Percentiles rank a stretch among this genome's conserved stretches.
Conservation (phyloP, 1,140 invertebrate species). For the Trialeurodes vaporariorum region DNA sequence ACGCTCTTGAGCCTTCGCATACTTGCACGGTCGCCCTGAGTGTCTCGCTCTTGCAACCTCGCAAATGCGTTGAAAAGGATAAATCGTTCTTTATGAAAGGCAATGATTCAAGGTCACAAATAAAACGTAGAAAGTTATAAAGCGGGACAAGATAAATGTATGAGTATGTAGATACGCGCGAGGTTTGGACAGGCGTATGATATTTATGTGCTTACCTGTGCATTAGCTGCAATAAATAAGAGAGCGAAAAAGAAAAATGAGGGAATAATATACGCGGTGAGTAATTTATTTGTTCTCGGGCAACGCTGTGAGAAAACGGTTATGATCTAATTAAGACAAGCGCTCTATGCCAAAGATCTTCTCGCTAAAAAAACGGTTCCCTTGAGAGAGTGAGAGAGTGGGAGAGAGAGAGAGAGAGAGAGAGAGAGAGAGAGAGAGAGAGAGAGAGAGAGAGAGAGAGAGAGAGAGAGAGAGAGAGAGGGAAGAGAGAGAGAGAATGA, state of each 20-base stretch:
- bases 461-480: no score
- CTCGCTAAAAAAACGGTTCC: not conserved
- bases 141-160: not conserved
- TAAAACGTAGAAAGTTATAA: not conserved
- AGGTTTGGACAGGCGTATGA: not conserved
- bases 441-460: no score
- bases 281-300: not conserved
- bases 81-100: not conserved
- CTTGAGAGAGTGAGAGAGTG: no score
- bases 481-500: no score
- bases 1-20: no score
- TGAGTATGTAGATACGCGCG: not conserved
- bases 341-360: not conserved
- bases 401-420: no score
- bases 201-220: not conserved
- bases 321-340: slow-evolving; percentile 1
- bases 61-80: not conserved
- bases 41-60: no score
- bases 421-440: no score
- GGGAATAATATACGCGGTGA: not conserved
- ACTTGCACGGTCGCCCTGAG: no score
- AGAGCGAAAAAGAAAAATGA: not conserved
- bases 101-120: not conserved
- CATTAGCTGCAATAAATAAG: not conserved
- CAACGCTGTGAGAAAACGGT: not conserved